Base-by-base conservation (phyloP, 1,140 invertebrate genomes). In the Lasioglossum albipes region DNA sequence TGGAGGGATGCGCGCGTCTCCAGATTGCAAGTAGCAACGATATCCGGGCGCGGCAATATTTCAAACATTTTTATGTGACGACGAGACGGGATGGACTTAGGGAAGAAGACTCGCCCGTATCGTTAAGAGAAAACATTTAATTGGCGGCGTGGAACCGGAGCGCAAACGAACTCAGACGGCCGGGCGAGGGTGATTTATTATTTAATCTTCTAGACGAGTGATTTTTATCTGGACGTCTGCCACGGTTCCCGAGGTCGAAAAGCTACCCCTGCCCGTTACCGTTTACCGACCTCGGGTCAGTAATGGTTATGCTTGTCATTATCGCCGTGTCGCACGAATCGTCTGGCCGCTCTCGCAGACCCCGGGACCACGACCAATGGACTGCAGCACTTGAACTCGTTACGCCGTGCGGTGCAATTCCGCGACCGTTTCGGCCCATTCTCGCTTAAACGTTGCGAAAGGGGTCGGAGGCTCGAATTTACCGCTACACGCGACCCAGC, bases 301-400 rank as follows among this genome's bases (percentile, higher is more conserved):
- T 89, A 91, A 92, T 84, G 88, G 89, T 90, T 91, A 90, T 90
- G 84, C 85, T 85, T 80, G 89, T 88, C 90, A 92, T 91, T 92
- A 92, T 92, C 90, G 87, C 91, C 88, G 91, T 91, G 89, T 89
- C 80, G 89, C 90, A 87, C 83, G 80, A 83, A 84, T 85, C 68
- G 84, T 80, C 72, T 81, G 82, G 70, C 31, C 64, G 75, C 36
- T 36, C 74, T 68, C 45, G 61, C 76, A 65, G 73, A 65, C 65
- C 71, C 73, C 65, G 41, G 65, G 45, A 49, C 45, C 81, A 80
- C 59, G 70, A 57, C 77, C 84, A 83, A 85, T 83, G 81, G 79
- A 87, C 84, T 78, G 69, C 85, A 78, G 74, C 85, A 81, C 77
- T 87, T 79, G 74, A 86, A 86, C 76, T 87, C 85, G 77, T 87